Conservation (phyloP, 2,113 vertebrate species). For the Potamarius usumacintae region DNA sequence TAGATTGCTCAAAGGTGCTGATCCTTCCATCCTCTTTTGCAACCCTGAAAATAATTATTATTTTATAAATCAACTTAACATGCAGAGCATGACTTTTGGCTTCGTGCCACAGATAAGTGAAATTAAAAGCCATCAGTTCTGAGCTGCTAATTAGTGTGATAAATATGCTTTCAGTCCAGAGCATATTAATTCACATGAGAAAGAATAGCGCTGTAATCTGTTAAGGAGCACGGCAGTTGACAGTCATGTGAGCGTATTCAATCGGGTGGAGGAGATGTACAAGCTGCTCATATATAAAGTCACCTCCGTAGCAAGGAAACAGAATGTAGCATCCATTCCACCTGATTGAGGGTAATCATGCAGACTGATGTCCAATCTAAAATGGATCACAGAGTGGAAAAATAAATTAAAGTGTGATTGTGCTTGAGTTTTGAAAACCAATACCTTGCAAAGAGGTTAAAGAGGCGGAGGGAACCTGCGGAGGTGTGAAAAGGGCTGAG, state of each 20-base stretch:
- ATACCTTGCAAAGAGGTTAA: conserved; percentile 41
- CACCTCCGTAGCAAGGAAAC: conserved; percentile 8
- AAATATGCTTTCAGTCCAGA: conserved; percentile 11
- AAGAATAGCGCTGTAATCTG: conserved; percentile 7
- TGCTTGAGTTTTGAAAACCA: conserved; percentile 46
- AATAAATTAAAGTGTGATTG: conserved; percentile 52
- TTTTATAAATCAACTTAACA: conserved; percentile 7
- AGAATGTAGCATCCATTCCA: conserved; percentile 1
- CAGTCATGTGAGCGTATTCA: background rate
- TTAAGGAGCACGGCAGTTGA: background rate
- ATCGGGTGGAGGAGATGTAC: background rate
- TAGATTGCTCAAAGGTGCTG: background rate
- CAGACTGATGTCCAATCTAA: conserved; percentile 51
- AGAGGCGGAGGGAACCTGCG: background rate
- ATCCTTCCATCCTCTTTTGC: background rate
- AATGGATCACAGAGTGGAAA: conserved; percentile 47
- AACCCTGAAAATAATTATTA: background rate
- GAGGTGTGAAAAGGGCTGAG: conserved; percentile 12
- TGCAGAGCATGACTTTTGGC: conserved; percentile 4
- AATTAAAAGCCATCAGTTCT: conserved; percentile 16
- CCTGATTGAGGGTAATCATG: conserved; percentile 53
- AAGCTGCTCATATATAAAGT: conserved; percentile 1
- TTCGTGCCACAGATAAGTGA: background rate
- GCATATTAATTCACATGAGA: background rate
- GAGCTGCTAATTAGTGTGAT: conserved; percentile 40